Percentiles rank a stretch among this genome's conserved stretches.
Conservation (phyloP, 1,140 invertebrate genomes). For the Samia ricini region DNA sequence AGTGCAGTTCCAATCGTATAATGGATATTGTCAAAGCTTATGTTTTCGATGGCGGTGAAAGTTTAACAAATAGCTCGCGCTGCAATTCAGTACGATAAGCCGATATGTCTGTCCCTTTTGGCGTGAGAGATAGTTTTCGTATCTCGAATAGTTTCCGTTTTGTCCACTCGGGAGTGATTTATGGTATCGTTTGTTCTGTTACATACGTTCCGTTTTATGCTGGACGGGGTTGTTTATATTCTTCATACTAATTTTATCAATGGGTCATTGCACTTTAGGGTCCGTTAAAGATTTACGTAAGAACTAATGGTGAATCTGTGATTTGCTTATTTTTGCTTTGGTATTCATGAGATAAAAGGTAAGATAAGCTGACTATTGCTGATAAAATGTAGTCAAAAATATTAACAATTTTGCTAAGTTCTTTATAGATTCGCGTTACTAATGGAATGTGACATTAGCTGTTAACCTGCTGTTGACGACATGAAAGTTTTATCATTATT, state of each 20-base stretch:
- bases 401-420: too few relatives aligned
- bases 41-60: slow-evolving; percentile 45
- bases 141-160: slow-evolving; percentile 28
- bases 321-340: too few relatives aligned
- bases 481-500: too few relatives aligned
- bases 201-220: neutral
- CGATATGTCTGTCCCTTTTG: slow-evolving; percentile 37
- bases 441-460: too few relatives aligned
- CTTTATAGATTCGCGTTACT: too few relatives aligned
- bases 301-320: too few relatives aligned
- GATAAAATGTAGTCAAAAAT: too few relatives aligned
- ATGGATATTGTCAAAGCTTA: slow-evolving; percentile 25
- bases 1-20: neutral
- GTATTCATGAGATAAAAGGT: too few relatives aligned
- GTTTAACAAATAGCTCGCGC: slow-evolving; percentile 50
- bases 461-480: too few relatives aligned
- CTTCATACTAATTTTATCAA: neutral
- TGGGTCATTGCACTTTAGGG: neutral
- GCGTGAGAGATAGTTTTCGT: slow-evolving; percentile 29
- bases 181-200: slow-evolving; percentile 17
- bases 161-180: slow-evolving; percentile 29
- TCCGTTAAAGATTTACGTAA: too few relatives aligned
- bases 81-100: slow-evolving; percentile 51
- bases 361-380: too few relatives aligned
- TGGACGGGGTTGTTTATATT: neutral